Evolutionary conservation across 2,888 invertebrate species (phyloP), one percentile per base, ranked within the genome.

Genomic region (Eulithis testata): DNA sequence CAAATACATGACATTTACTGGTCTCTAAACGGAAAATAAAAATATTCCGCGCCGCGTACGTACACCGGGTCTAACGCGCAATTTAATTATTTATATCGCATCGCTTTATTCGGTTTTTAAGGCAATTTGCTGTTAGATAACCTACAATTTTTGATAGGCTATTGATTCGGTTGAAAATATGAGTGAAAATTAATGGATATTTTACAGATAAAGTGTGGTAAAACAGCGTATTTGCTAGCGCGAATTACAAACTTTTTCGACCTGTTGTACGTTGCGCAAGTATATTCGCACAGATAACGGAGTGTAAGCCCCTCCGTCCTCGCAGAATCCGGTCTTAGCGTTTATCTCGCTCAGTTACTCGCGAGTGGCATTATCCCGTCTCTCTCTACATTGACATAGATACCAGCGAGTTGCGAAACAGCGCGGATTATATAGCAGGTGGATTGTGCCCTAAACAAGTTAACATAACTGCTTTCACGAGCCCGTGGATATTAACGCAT

Each of bases 371-470:
- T 83, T 75, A 60, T 3, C 64, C 77, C 66, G 68, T 89, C 88
- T 73, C 85, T 49, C 73, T 89, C 81, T 44, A 73, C 84, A 81
- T 79, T 92, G 93, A 91, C 93, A 93, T 89, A 92, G 88, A 91
- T 92, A 91, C 90, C 85, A 84, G 81, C 80, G 77, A 82, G 86
- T 93, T 92, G 93, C 91, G 92, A 93, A 93, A 93, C 88, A 89
- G 76, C 90, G 91, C 93, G 90, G 92, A 93, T 92, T 92, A 92
- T 90, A 91, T 90, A 89, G 90, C 93, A 92, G 90, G 93, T 93
- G 91, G 90, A 89, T 91, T 89, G 90, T 87, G 86, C 86, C 82
- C 86, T 84, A 88, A 92, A 92, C 91, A 83, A 87, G 91, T 92
- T 92, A 87, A 89, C 89, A 87, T 89, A 89, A 88, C 89, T 88